Base-by-base conservation (phyloP, 53 echinoderm and acorn worm genomes). In the Apostichopus leukothele region DNA sequence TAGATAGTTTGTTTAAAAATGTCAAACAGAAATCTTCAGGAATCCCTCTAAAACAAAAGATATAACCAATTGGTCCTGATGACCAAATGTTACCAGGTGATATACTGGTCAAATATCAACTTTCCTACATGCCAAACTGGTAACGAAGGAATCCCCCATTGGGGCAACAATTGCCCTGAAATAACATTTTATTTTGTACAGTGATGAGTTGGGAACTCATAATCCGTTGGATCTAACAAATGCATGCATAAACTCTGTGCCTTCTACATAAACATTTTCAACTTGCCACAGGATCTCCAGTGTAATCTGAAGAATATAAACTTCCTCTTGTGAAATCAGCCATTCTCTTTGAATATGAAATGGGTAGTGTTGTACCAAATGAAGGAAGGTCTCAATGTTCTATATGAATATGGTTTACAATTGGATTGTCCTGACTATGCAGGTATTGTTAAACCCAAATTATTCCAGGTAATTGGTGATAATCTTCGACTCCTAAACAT, bases 161-260 rank as follows among this genome's bases (percentile, higher is more conserved):
- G n/a, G n/a, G n/a, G n/a, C n/a, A n/a, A n/a, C n/a, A n/a, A n/a
- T n/a, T n/a, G n/a, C n/a, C n/a, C n/a, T n/a, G n/a, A n/a, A n/a
- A n/a, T n/a, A n/a, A n/a, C n/a, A n/a, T n/a, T n/a, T n/a, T n/a
- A n/a, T n/a, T n/a, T n/a, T 54, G 54, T 54, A 54, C 54, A 54
- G 54, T 54, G 54, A 54, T 54, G 54, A 54, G 54, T 54, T 54
- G 5, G 54, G 7, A 54, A 54, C 54, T 5, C 5, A 5, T 5
- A 54, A 54, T 54, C 90, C 66, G 10, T 90, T 90, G 83, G 54
- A 86, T 18, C 93, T 89, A 59, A 93, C 88, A 89, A 84, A 78
- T 20, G 89, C 89, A 25, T 84, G 84, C 52, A 50, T 90, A 73
- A 75, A 76, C 76, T 67, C 88, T 67, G 67, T 93, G 88, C 80